Evolutionary conservation across 2,797 vertebrate species (phyloP).

Genomic region (Fringilla coelebs): DNA sequence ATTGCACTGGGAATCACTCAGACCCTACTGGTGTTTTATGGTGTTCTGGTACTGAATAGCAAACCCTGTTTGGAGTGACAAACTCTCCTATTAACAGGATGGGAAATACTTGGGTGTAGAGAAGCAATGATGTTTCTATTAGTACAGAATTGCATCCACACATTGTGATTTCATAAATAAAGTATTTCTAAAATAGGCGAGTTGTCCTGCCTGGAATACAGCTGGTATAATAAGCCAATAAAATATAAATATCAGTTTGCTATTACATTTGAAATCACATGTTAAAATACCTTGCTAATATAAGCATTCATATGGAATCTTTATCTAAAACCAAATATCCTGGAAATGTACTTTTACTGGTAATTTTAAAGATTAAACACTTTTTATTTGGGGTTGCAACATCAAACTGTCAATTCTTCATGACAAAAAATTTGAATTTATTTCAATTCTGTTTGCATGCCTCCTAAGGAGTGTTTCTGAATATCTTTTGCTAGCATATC

Average conservation of each 20-base stretch:
- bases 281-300: background rate
- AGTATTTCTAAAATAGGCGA: background rate
- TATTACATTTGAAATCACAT: background rate
- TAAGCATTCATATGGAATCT: background rate
- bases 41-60: background rate
- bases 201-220: background rate
- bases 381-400: background rate
- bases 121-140: background rate
- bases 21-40: background rate
- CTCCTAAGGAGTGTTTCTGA: background rate
- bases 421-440: background rate
- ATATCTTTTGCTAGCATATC: background rate
- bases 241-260: background rate
- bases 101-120: background rate
- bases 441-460: background rate
- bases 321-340: background rate
- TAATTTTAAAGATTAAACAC: background rate
- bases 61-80: background rate
- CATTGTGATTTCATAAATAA: background rate
- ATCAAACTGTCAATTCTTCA: background rate
- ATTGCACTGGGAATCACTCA: accelerated
- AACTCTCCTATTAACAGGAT: background rate
- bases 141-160: background rate
- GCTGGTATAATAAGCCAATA: background rate
- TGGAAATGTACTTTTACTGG: background rate